Conservation (phyloP, 1,140 invertebrate species). For the Steinernema khuongi region DNA sequence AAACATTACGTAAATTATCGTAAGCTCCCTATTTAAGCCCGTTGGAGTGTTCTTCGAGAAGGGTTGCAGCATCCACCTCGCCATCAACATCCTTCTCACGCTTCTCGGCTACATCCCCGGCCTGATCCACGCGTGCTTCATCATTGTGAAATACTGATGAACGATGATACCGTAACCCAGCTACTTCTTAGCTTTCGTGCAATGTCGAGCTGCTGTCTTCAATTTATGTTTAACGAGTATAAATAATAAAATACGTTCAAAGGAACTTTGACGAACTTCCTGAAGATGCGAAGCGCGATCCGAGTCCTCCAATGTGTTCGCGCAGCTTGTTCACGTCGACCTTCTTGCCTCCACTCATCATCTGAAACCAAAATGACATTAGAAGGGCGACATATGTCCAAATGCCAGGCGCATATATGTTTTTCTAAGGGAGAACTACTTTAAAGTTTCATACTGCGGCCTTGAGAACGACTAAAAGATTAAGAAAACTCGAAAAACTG, state of each 20-base stretch:
- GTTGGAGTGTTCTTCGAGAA: conserved; percentile 45
- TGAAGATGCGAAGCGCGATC: background rate
- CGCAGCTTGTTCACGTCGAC: background rate
- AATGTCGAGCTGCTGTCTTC: background rate
- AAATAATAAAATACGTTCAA: background rate
- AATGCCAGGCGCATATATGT: too few relatives aligned
- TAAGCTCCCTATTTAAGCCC: conserved; percentile 34
- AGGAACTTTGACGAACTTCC: background rate
- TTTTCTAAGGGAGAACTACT: too few relatives aligned
- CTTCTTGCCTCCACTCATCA: background rate
- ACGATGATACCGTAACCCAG: background rate
- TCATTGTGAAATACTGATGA: conserved; percentile 7
- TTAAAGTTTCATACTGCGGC: too few relatives aligned
- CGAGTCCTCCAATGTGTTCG: background rate
- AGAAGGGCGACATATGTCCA: too few relatives aligned
- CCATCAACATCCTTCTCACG: conserved; percentile 49
- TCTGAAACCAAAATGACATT: background rate
- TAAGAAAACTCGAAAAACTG: too few relatives aligned
- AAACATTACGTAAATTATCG: too few relatives aligned
- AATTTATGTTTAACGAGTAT: background rate
- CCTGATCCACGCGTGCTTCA: conserved; percentile 12
- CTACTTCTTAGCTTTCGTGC: background rate
- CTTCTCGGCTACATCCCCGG: conserved; percentile 46
- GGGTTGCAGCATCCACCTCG: conserved; percentile 43
- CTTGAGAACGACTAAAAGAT: too few relatives aligned